Evolutionary conservation across 1,140 invertebrate species (phyloP), one percentile per base, ranked within the genome.

Genomic region (Drusus annulatus): DNA sequence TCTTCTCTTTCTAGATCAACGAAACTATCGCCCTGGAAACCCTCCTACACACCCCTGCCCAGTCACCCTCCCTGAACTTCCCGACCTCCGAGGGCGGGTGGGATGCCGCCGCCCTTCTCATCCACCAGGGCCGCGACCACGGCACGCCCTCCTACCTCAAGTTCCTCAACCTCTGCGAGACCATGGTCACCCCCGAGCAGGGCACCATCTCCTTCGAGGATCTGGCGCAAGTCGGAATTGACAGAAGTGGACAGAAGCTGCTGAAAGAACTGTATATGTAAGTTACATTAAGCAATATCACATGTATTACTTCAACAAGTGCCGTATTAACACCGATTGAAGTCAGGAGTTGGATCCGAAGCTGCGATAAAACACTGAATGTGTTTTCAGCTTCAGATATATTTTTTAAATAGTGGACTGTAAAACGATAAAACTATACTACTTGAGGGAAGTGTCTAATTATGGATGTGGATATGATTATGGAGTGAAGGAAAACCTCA

Each of bases 91-190:
- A 85, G 85, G 8, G 84, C 84, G 2, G 84, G 84, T 91, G 91
- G 91, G 89, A 93, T 85, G 90, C 90, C 84, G 82, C 89, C 85
- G 85, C 91, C 76, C 81, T 92, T 82, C 86, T 92, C 73, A 86
- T 94, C 16, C 93, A 94, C 75, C 87, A 94, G 85, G 96, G 94
- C 0, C 90, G 98, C 60, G 98, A 99, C 88, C 97, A 99, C 85
- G 98, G 97, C 0, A 88, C 99, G 25, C 93, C 97, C 0, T 92
- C 95, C 1, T 99, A 99, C 86, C 90, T 94, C 0, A 90, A 94
- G 28, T 96, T 93, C 82, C 81, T 97, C 13, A 87, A 92, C 28
- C 88, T 94, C 50, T 99, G 98, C 86, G 93, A 91, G 75, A 69
- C 89, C 82, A 79, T 87, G 84, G 87, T 89, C 85, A 62, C 88